Percentiles rank a stretch among this genome's conserved stretches.
Evolutionary conservation across 2,797 vertebrate species (phyloP).

Genomic region (Sebastes variabilis): DNA sequence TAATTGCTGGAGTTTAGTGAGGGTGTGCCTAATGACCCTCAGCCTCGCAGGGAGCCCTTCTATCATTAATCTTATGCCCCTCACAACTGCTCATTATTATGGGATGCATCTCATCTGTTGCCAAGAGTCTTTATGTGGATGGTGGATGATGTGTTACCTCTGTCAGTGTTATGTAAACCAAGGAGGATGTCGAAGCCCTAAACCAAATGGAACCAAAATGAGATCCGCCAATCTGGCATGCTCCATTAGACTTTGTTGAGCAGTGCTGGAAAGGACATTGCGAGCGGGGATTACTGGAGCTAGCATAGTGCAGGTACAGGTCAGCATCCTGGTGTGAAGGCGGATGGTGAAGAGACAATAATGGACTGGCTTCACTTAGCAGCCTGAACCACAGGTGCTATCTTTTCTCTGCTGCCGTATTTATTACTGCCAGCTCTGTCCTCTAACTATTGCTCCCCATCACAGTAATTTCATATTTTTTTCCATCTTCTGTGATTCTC

Average conservation of each 20-base stretch:
- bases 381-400: constrained; percentile 14
- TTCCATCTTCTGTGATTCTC: constrained; percentile 31
- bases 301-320: constrained; percentile 29
- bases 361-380: constrained; percentile 40
- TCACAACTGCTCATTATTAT: constrained; percentile 57
- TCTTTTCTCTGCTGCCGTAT: constrained; percentile 24
- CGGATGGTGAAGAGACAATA: constrained; percentile 16
- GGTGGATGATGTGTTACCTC: constrained; percentile 37
- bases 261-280: constrained; percentile 9
- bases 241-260: constrained; percentile 33
- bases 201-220: constrained; percentile 51
- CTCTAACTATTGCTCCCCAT: constrained; percentile 20
- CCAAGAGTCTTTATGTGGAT: constrained; percentile 33
- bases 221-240: constrained; percentile 13
- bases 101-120: constrained; percentile 50
- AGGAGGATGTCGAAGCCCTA: constrained; percentile 15
- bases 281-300: constrained; percentile 17
- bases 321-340: constrained; percentile 18
- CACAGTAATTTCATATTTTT: constrained; percentile 34
- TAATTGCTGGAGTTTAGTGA: constrained; percentile 67
- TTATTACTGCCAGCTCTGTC: constrained; percentile 38
- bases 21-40: constrained; percentile 63
- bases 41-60: constrained; percentile 32
- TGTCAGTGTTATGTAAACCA: constrained; percentile 47
- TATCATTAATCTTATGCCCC: constrained; percentile 63